A percentile compares a stretch with the other conserved stretches of the same genome.
phyloP scores from a whole-genome alignment of 2,113 vertebrate species.

The Spilogale gracilis region DNA sequence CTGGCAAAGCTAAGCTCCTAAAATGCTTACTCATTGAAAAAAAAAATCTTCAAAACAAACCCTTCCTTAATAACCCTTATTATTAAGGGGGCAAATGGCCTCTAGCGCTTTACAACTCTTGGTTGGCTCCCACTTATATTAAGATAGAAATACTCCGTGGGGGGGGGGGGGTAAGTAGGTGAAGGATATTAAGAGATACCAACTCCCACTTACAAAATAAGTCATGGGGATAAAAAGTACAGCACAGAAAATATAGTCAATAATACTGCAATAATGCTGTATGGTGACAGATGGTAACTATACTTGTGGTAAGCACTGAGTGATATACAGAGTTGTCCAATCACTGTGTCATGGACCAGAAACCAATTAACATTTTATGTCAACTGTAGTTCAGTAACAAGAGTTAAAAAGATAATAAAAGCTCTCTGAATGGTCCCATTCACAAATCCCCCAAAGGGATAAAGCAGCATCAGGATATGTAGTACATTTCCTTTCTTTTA shows the following conservation, averaged over 20 bases:
- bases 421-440: not conserved
- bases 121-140: not conserved
- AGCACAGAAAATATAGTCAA: not conserved
- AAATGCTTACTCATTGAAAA: not conserved
- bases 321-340: not conserved
- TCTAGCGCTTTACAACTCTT: not conserved
- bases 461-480: not conserved
- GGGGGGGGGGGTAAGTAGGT: not conserved
- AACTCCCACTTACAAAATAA: not conserved
- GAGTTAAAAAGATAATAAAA: not conserved
- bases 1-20: not conserved
- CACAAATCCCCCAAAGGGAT: not conserved
- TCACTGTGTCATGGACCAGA: not conserved
- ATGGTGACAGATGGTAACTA: not conserved
- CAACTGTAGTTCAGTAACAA: not conserved
- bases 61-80: not conserved
- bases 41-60: not conserved
- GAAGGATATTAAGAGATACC: not conserved
- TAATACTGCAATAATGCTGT: not conserved
- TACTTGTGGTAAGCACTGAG: not conserved
- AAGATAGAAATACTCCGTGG: not conserved
- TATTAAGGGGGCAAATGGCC: not conserved
- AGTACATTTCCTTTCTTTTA: conserved; percentile 3
- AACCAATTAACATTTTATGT: not conserved
- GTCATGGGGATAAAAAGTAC: not conserved